A percentile compares a stretch with the other conserved stretches of the same genome.
phyloP scores from a whole-genome alignment of 2,797 vertebrate species.

The Myotis myotis region DNA sequence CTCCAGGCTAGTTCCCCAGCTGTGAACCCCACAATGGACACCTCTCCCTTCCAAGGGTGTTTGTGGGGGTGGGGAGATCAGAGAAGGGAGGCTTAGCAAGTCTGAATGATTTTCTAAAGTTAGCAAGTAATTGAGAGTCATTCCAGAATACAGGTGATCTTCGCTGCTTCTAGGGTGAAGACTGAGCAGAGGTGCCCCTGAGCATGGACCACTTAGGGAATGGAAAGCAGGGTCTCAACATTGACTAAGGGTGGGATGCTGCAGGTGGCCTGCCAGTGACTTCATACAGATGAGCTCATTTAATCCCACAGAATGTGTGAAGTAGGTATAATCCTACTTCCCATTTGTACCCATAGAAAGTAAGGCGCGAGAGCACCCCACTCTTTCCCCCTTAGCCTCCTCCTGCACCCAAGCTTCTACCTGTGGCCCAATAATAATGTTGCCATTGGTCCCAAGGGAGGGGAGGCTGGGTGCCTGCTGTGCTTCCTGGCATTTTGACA shows the following conservation, averaged over 20 bases:
- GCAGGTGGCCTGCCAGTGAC: not conserved
- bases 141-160: not conserved
- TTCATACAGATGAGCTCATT: not conserved
- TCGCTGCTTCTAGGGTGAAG: not conserved
- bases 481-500: not conserved
- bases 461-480: not conserved
- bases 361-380: not conserved
- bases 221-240: not conserved
- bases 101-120: not conserved
- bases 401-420: not conserved
- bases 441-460: not conserved
- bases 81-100: not conserved
- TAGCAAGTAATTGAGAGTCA: not conserved
- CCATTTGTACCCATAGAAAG: not conserved
- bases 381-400: not conserved
- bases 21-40: not conserved
- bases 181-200: not conserved
- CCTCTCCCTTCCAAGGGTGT: not conserved
- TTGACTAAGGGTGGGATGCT: too few species aligned
- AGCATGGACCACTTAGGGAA: not conserved
- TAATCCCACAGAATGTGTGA: not conserved
- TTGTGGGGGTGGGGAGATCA: too few species aligned
- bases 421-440: not conserved
- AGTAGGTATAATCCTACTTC: not conserved
- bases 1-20: not conserved